Percentiles rank a stretch among this genome's conserved stretches.
phyloP scores from a whole-genome alignment of 2,888 invertebrate species.

The Lepas anatifera region DNA sequence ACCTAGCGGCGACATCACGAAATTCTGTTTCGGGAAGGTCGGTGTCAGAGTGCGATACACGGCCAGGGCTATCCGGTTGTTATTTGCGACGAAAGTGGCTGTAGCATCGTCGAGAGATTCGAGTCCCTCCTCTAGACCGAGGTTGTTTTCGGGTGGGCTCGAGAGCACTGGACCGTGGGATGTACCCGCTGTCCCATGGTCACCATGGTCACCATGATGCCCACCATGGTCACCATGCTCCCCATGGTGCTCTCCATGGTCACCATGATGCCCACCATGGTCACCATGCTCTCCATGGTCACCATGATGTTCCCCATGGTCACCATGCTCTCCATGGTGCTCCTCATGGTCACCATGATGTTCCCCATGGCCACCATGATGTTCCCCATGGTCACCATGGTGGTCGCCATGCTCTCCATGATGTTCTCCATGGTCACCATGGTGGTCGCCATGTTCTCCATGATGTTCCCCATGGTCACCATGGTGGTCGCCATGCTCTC shows the following conservation, averaged over 20 bases:
- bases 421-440: background rate
- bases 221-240: background rate
- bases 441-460: conserved; percentile 16
- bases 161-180: background rate
- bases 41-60: conserved; percentile 20
- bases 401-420: background rate
- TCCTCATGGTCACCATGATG: conserved; percentile 18
- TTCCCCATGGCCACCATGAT: conserved; percentile 17
- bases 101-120: background rate
- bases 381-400: conserved; percentile 21
- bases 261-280: too few relatives aligned
- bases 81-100: background rate
- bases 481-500: conserved; percentile 19
- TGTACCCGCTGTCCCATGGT: background rate
- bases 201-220: background rate
- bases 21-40: conserved; percentile 29
- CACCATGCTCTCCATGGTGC: conserved; percentile 20
- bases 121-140: background rate
- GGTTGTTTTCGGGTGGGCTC: background rate
- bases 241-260: background rate
- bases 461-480: conserved; percentile 9
- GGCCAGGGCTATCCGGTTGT: conserved; percentile 10
- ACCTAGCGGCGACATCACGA: conserved; percentile 41
- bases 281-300: background rate
- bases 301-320: conserved; percentile 22